Evolutionary conservation across 2,797 vertebrate genomes (phyloP).

Genomic region (Centropyge bicolor): DNA sequence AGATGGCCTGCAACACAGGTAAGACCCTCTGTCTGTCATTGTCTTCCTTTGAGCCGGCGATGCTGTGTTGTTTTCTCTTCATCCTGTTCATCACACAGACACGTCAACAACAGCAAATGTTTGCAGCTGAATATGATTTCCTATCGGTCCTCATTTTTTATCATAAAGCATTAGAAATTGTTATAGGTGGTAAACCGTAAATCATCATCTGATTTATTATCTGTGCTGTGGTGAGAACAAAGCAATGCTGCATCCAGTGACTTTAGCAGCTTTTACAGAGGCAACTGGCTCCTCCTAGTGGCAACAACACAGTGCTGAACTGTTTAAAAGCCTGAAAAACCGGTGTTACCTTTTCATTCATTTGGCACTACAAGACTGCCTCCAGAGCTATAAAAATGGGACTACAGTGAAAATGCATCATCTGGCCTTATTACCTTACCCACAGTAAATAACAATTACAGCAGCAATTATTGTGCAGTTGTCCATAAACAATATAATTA

Average conservation of each 20-base stretch:
- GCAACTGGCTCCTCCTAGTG: conserved; percentile 81
- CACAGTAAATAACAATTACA: conserved; percentile 23
- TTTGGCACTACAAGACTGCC: conserved; percentile 30
- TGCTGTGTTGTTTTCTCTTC: conserved; percentile 25
- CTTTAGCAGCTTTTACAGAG: conserved; percentile 50
- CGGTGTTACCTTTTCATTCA: conserved; percentile 46
- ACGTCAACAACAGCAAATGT: not conserved
- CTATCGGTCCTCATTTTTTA: conserved; percentile 47
- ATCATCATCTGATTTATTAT: conserved; percentile 75
- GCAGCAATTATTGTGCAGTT: conserved; percentile 35
- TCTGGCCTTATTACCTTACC: conserved; percentile 18
- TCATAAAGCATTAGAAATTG: conserved; percentile 53
- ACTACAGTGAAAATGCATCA: conserved; percentile 46
- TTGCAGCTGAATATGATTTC: conserved; percentile 41
- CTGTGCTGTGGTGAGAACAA: conserved; percentile 81
- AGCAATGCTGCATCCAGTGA: conserved; percentile 67
- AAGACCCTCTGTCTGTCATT: conserved; percentile 72
- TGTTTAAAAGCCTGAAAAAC: conserved; percentile 31
- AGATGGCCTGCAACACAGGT: conserved; percentile 93
- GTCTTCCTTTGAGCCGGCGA: conserved; percentile 8
- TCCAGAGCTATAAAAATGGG: conserved; percentile 47
- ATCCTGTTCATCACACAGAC: conserved; percentile 43
- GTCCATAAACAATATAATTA: conserved; percentile 26
- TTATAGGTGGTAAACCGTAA: conserved; percentile 65
- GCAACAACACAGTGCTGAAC: conserved; percentile 31